These are phyloP conservation scores for Amphibalanus amphitrite DNA, from an alignment of 1,140 invertebrate genomes.

Conservation along the genomic window DNA sequence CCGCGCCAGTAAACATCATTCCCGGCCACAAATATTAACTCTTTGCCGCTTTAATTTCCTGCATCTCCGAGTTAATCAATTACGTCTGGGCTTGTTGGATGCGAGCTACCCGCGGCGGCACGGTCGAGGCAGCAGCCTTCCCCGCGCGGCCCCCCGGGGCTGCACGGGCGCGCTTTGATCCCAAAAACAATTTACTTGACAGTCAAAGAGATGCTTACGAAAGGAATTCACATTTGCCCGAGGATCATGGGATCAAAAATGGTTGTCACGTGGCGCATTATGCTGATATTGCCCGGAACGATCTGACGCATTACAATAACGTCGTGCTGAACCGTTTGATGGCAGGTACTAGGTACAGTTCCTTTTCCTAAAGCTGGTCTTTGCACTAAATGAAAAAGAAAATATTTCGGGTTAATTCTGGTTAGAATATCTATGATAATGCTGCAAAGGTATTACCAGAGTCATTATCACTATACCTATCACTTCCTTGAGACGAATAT, in stretches of 20 bases:
- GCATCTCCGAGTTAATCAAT: neutral
- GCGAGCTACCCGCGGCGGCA: too few species aligned
- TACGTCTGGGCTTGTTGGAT: neutral
- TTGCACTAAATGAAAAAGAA: too few species aligned
- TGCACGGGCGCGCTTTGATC: neutral
- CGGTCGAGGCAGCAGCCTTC: neutral
- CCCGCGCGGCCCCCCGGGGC: too few species aligned
- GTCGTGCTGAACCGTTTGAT: too few species aligned
- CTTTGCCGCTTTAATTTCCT: slow-evolving; percentile 1
- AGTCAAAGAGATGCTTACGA: neutral
- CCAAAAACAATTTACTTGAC: neutral
- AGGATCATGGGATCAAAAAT: neutral
- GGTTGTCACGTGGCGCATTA: neutral
- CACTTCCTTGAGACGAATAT: too few species aligned
- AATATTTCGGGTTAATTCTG: too few species aligned
- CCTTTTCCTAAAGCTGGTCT: too few species aligned
- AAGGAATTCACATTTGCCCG: neutral
- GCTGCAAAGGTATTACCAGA: too few species aligned
- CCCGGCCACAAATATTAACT: neutral
- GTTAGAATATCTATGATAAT: too few species aligned
- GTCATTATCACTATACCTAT: too few species aligned
- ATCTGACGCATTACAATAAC: too few species aligned
- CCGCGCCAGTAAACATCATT: neutral
- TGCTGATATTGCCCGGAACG: neutral
- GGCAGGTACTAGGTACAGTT: too few species aligned